These are phyloP conservation scores for Octomys mimax DNA, from an alignment of 2,797 vertebrate species.

Conservation along the genomic window DNA sequence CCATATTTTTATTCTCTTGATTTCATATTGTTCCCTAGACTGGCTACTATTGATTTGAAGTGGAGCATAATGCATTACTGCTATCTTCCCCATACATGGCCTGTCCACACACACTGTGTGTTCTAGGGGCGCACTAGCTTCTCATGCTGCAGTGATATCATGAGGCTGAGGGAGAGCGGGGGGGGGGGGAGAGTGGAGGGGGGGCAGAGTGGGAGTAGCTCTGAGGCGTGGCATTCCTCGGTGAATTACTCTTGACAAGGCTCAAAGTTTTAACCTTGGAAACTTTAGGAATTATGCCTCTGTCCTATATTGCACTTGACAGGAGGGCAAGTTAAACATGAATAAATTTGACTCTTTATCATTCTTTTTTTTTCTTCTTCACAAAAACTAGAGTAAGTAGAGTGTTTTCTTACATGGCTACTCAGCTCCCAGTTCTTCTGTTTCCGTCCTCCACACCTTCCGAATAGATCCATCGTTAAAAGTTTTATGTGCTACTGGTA, in stretches of 20 bases:
- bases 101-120: not conserved
- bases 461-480: not conserved
- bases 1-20: not conserved
- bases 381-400: constrained; percentile 11
- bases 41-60: not conserved
- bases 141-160: not conserved
- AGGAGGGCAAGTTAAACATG: not conserved
- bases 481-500: not conserved
- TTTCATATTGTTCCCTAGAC: not conserved
- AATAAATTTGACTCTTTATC: constrained; percentile 4
- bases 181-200: not conserved
- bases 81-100: constrained; percentile 1
- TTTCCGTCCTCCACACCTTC: not conserved
- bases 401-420: not conserved
- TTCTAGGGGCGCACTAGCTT: not conserved
- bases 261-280: not conserved
- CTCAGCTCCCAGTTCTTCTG: not conserved
- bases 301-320: not conserved
- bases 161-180: not conserved
- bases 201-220: not conserved
- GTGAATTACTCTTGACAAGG: not conserved
- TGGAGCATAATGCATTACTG: not conserved
- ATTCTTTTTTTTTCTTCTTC: not conserved
- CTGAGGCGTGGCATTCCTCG: not conserved
- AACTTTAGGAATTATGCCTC: not conserved